phyloP scores from a whole-genome alignment of 2,888 invertebrate genomes.

The Octonoba sinensis region DNA sequence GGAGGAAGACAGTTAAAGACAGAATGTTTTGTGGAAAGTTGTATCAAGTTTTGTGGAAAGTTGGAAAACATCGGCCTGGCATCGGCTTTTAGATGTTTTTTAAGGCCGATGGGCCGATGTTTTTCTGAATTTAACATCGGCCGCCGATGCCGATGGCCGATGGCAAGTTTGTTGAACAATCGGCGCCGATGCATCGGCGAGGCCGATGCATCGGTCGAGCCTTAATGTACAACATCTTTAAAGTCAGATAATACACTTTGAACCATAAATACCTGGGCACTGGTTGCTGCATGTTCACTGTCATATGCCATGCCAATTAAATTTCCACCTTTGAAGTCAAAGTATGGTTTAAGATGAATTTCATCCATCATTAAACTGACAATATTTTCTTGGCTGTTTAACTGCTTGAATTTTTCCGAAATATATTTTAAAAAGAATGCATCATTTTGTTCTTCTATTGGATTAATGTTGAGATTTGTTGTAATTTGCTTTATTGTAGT shows the following conservation, averaged over 20 bases:
- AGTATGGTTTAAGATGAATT: conserved; percentile 22
- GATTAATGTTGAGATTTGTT: conserved; percentile 3
- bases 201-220: too few relatives aligned
- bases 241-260: conserved; percentile 15
- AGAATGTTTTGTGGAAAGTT: too few relatives aligned
- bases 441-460: conserved; percentile 3
- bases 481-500: conserved; percentile 2
- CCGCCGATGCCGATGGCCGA: too few relatives aligned
- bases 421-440: conserved; percentile 2
- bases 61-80: too few relatives aligned
- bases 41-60: too few relatives aligned
- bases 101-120: too few relatives aligned
- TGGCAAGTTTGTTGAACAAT: too few relatives aligned
- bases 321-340: conserved; percentile 20
- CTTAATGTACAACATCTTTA: conserved; percentile 31
- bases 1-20: too few relatives aligned
- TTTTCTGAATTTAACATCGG: too few relatives aligned
- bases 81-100: too few relatives aligned
- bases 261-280: conserved; percentile 27
- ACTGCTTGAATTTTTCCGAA: conserved; percentile 4
- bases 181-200: too few relatives aligned
- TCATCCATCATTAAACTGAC: conserved; percentile 31
- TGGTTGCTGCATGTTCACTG: conserved; percentile 9
- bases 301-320: conserved; percentile 13
- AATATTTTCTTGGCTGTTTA: conserved; percentile 4